A percentile compares a stretch with the other conserved stretches of the same genome.
Conservation (phyloP, 2,113 vertebrate species). For the Symphodus melops region DNA sequence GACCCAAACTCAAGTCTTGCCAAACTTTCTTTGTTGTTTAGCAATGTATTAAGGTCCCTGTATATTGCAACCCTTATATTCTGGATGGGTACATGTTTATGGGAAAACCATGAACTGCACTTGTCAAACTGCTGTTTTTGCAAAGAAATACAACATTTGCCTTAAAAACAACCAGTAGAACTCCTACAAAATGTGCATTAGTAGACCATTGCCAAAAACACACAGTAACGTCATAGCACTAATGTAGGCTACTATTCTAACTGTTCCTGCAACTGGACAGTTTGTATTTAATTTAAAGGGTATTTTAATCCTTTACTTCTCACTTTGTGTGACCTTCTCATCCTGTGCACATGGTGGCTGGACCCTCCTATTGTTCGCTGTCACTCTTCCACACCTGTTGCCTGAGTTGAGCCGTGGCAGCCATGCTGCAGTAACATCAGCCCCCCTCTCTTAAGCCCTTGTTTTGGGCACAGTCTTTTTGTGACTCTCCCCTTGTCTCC, state of each 20-base stretch:
- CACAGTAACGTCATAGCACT: too few species aligned
- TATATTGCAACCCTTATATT: too few species aligned
- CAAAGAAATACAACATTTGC: too few species aligned
- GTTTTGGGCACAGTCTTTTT: conserved; percentile 72
- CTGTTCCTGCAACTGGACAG: neutral
- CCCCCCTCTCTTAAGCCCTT: conserved; percentile 66
- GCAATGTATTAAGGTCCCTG: too few species aligned
- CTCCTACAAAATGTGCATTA: too few species aligned
- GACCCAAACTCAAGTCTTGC: too few species aligned
- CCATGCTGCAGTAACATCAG: conserved; percentile 41
- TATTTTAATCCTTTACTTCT: neutral
- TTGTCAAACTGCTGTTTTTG: neutral
- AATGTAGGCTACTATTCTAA: too few species aligned
- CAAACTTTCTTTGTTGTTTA: too few species aligned
- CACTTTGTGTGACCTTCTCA: conserved; percentile 18
- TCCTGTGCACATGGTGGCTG: conserved; percentile 36
- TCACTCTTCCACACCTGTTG: conserved; percentile 79
- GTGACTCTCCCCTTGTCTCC: conserved; percentile 54
- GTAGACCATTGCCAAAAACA: too few species aligned
- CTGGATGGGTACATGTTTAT: too few species aligned
- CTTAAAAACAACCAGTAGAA: too few species aligned
- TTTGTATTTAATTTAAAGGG: neutral
- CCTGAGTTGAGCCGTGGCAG: conserved; percentile 59
- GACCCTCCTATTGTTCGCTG: conserved; percentile 62
- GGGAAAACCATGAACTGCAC: too few species aligned